Conservation (phyloP, 2,113 vertebrate genomes). For the Dermatemys mawii region DNA sequence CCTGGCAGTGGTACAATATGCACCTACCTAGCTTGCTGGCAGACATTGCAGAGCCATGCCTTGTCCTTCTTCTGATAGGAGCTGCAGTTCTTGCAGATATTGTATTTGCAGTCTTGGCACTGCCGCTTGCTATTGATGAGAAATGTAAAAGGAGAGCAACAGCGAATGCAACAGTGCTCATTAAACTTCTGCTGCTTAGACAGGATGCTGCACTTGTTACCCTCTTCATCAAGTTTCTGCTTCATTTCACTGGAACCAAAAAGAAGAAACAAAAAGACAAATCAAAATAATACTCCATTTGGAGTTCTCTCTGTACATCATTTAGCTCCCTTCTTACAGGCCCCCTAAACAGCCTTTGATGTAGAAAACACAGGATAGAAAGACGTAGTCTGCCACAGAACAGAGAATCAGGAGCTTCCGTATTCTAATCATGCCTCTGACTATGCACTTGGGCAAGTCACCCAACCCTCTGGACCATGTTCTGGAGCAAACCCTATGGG, state of each 20-base stretch:
- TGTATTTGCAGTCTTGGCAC: constrained; percentile 94
- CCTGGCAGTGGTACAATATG: not conserved
- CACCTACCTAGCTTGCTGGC: constrained; percentile 92
- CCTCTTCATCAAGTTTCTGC: constrained; percentile 94
- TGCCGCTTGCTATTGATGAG: constrained; percentile 92
- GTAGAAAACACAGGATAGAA: not conserved
- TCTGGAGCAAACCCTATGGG: not conserved
- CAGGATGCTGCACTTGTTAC: constrained; percentile 93
- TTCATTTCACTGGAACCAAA: constrained; percentile 89
- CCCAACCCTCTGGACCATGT: not conserved
- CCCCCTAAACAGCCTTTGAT: not conserved
- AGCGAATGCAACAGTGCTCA: constrained; percentile 96
- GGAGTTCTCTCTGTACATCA: not conserved
- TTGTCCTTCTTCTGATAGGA: constrained; percentile 90
- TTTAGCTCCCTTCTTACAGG: not conserved
- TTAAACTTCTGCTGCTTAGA: constrained; percentile 94
- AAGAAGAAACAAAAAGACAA: not conserved
- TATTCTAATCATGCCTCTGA: not conserved
- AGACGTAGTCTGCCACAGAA: not conserved
- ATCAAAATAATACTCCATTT: not conserved
- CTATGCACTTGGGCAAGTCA: fast-evolving
- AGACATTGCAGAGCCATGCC: constrained; percentile 90
- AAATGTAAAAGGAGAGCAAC: constrained; percentile 95
- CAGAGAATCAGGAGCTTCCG: not conserved
- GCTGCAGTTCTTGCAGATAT: constrained; percentile 94